phyloP scores from a whole-genome alignment of 2,888 invertebrate species.

The Aphidoletes aphidimyza region DNA sequence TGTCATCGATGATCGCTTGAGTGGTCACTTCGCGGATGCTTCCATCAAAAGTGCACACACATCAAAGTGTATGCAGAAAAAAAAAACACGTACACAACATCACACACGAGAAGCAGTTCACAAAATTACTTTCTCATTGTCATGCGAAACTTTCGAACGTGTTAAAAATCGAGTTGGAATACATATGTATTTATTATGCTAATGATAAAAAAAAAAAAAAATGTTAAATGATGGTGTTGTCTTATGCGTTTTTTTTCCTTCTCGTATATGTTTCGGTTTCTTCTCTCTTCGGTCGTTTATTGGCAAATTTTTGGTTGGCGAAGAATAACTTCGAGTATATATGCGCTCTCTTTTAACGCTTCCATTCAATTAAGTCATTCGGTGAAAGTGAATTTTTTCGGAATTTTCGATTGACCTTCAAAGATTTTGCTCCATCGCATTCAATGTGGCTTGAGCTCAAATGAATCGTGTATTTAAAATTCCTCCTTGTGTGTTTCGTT shows the following conservation, averaged over 20 bases:
- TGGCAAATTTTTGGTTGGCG: neutral
- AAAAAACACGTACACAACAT: neutral
- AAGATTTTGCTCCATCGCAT: constrained; percentile 28
- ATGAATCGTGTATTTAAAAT: constrained; percentile 13
- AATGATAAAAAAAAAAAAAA: constrained; percentile 41
- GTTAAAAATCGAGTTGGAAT: constrained; percentile 20
- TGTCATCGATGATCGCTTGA: neutral
- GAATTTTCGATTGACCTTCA: constrained; percentile 50
- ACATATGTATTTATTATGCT: constrained; percentile 29
- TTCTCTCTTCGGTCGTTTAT: neutral
- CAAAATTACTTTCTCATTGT: constrained; percentile 33
- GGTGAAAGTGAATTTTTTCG: constrained; percentile 54
- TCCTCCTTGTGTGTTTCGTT: neutral
- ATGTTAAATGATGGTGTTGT: neutral
- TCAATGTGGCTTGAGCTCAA: neutral
- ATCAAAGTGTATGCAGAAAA: neutral
- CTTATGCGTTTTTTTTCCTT: neutral
- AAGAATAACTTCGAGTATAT: no score
- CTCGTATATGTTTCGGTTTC: neutral
- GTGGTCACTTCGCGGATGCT: constrained; percentile 8
- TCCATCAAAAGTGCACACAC: neutral
- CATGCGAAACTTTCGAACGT: constrained; percentile 42
- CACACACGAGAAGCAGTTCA: neutral
- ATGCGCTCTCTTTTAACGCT: neutral
- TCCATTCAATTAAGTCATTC: constrained; percentile 50